These are phyloP conservation scores for Drosophila aff. DNA, from an alignment of 1,140 invertebrate species.

Conservation along the genomic window DNA sequence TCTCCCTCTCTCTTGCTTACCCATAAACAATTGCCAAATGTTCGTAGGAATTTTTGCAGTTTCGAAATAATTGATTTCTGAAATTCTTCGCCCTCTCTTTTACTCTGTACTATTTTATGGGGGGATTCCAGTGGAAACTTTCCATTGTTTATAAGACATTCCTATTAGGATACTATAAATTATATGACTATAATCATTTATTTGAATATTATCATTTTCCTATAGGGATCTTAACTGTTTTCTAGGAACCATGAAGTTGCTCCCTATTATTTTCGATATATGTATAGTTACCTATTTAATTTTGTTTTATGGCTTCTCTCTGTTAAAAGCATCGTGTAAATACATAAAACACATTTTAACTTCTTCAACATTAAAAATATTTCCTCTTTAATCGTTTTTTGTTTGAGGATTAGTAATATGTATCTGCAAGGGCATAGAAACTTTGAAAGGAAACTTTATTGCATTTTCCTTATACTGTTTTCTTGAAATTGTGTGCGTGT, in stretches of 20 bases:
- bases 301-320: no score
- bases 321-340: no score
- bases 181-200: no score
- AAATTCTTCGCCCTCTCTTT: constrained; percentile 67
- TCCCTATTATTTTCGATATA: no score
- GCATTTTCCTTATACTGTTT: not conserved
- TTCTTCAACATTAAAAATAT: not conserved
- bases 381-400: not conserved
- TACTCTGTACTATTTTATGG: not conserved
- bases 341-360: no score
- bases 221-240: no score
- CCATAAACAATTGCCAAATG: constrained; percentile 82
- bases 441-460: not conserved
- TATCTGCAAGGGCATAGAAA: not conserved
- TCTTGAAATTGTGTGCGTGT: constrained; percentile 11
- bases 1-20: constrained; percentile 25
- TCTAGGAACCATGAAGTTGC: no score
- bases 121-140: not conserved
- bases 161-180: not conserved
- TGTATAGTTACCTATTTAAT: no score
- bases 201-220: no score
- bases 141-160: not conserved
- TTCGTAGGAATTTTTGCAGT: constrained; percentile 80
- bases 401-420: not conserved
- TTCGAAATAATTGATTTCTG: constrained; percentile 83